phyloP scores from a whole-genome alignment of 2,797 vertebrate genomes.

The Siniperca obscura region DNA sequence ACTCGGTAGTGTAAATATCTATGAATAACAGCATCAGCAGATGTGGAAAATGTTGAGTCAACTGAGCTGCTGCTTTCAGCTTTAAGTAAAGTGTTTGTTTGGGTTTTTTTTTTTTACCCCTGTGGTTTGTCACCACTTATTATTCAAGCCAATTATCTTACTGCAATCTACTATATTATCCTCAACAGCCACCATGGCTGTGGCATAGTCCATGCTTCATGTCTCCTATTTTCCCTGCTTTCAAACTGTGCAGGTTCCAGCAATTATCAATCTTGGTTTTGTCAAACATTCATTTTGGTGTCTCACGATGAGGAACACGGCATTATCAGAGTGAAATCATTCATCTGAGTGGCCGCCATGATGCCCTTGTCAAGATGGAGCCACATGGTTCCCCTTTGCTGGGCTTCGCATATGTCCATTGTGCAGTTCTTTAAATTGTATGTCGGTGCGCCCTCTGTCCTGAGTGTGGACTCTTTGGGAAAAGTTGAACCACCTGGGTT shows the following conservation, averaged over 20 bases:
- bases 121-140: slow-evolving; percentile 18
- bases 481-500: slow-evolving; percentile 13
- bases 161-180: slow-evolving; percentile 6
- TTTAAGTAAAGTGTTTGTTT: neutral
- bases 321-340: neutral
- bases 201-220: neutral
- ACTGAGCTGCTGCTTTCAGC: slow-evolving; percentile 12
- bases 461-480: slow-evolving; percentile 8
- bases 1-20: neutral
- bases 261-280: neutral
- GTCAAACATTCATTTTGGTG: neutral
- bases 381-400: neutral
- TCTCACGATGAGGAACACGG: neutral
- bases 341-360: neutral
- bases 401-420: neutral
- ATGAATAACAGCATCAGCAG: slow-evolving; percentile 10
- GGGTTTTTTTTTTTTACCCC: neutral
- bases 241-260: neutral
- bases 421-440: neutral
- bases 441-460: neutral
- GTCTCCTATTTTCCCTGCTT: neutral
- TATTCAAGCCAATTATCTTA: slow-evolving; percentile 18
- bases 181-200: neutral
- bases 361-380: neutral
- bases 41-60: slow-evolving; percentile 25